Evolutionary conservation across 2,888 invertebrate species (phyloP).

Genomic region (Cephus sareptanus): DNA sequence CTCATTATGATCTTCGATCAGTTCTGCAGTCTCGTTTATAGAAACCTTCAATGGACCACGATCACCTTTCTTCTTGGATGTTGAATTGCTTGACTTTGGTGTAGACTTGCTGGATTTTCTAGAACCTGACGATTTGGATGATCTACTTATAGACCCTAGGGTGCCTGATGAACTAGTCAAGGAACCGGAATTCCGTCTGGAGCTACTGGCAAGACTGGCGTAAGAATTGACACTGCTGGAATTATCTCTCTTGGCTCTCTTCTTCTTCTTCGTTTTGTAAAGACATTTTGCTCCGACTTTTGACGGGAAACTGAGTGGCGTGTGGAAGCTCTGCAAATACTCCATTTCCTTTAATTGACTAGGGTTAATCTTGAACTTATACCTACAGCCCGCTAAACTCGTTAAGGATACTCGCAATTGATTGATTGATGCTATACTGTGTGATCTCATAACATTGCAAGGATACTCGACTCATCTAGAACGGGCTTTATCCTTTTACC

Average conservation of each 20-base stretch:
- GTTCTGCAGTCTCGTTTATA: slow-evolving; percentile 66
- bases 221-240: slow-evolving; percentile 53
- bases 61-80: slow-evolving; percentile 57
- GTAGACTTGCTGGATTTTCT: slow-evolving; percentile 41
- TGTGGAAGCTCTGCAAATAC: slow-evolving; percentile 43
- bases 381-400: neutral
- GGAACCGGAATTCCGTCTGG: slow-evolving; percentile 54
- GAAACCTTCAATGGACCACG: slow-evolving; percentile 62
- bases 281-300: slow-evolving; percentile 21
- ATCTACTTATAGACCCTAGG: slow-evolving; percentile 39
- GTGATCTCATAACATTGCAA: neutral
- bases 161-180: slow-evolving; percentile 51
- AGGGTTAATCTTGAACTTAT: neutral
- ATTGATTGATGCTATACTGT: neutral
- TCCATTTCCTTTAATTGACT: slow-evolving; percentile 19
- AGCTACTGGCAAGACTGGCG: slow-evolving; percentile 42
- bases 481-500: slow-evolving; percentile 56
- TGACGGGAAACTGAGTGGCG: slow-evolving; percentile 32
- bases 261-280: slow-evolving; percentile 31
- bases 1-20: slow-evolving; percentile 58
- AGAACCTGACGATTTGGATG: slow-evolving; percentile 48
- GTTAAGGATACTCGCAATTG: neutral
- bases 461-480: neutral
- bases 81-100: slow-evolving; percentile 42
- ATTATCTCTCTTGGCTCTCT: slow-evolving; percentile 31